Evolutionary conservation across 2,888 invertebrate genomes (phyloP).

Genomic region (Rotaria macrura): DNA sequence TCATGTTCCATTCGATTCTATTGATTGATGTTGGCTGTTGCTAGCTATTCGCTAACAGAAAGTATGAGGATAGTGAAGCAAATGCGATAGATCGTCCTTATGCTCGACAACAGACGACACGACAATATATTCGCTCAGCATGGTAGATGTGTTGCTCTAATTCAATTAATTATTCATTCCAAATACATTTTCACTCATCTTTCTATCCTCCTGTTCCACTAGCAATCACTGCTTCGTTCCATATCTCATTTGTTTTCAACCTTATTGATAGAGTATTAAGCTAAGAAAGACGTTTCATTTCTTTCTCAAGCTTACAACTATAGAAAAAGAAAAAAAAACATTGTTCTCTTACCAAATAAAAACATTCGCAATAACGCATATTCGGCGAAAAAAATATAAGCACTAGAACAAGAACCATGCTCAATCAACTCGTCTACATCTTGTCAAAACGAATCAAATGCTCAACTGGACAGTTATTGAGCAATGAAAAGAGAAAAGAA

Average conservation of each 20-base stretch:
- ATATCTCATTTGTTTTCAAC: background rate
- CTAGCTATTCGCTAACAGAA: background rate
- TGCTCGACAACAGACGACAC: background rate
- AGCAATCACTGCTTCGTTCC: background rate
- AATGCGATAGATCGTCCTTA: background rate
- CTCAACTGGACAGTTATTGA: background rate
- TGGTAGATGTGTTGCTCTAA: slow-evolving; percentile 3
- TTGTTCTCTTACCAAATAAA: background rate
- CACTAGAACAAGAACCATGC: background rate
- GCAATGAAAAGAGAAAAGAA: background rate
- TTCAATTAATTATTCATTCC: slow-evolving; percentile 6
- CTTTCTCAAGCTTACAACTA: background rate
- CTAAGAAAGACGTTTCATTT: background rate
- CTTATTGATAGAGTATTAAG: background rate
- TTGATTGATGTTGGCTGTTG: background rate
- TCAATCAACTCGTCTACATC: background rate
- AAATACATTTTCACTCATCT: background rate
- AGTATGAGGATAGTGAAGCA: background rate
- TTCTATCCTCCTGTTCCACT: background rate
- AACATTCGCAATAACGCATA: background rate
- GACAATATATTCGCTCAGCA: background rate
- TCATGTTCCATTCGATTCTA: background rate
- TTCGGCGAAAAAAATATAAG: background rate
- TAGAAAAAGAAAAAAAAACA: background rate
- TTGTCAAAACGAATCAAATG: background rate